A percentile compares a stretch with the other conserved stretches of the same genome.
phyloP scores from a whole-genome alignment of 2,113 vertebrate species.

The Sminthopsis crassicaudata region DNA sequence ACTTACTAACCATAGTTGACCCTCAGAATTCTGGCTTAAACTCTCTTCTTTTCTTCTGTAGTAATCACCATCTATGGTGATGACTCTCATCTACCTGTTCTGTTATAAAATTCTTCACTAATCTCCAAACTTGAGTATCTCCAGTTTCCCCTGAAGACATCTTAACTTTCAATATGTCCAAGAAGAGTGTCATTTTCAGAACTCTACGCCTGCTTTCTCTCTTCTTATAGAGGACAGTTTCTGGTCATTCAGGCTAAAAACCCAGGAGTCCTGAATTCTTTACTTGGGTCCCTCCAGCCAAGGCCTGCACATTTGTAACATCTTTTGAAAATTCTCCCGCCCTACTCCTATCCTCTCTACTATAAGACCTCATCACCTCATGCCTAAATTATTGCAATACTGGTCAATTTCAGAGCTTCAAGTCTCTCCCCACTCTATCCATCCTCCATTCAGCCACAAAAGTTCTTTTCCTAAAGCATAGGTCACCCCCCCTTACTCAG shows the following conservation, averaged over 20 bases:
- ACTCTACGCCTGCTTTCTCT: neutral
- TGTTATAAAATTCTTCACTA: neutral
- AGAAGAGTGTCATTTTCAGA: neutral
- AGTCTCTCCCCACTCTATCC: neutral
- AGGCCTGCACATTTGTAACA: neutral
- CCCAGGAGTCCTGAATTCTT: neutral
- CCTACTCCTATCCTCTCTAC: neutral
- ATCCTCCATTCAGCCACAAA: neutral
- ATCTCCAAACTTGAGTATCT: neutral
- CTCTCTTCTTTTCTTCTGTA: neutral
- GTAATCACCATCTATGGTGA: neutral
- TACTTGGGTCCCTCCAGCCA: neutral
- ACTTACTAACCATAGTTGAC: neutral
- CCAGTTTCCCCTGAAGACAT: neutral
- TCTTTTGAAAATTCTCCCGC: too few species aligned
- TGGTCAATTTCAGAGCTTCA: neutral
- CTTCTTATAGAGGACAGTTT: neutral
- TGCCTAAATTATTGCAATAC: neutral
- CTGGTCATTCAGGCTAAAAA: neutral
- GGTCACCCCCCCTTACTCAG: too few species aligned
- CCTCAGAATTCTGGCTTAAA: neutral
- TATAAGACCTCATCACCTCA: neutral
- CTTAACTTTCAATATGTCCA: neutral
- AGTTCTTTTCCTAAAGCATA: neutral
- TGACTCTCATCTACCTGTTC: neutral